Evolutionary conservation across 2,113 vertebrate species (phyloP).

Genomic region (Syngnathoides biaculeatus): DNA sequence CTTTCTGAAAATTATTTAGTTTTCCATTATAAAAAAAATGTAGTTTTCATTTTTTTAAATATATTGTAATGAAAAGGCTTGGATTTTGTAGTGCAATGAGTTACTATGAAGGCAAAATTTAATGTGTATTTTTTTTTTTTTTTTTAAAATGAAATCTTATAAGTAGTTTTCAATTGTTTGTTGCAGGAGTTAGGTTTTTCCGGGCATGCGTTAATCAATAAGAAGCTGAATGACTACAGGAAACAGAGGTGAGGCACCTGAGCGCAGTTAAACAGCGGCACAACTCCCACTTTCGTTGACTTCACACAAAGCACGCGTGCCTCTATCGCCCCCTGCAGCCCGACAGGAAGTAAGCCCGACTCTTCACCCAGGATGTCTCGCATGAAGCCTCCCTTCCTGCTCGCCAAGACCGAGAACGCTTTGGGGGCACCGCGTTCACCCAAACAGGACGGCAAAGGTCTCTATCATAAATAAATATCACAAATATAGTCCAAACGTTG

Average conservation of each 20-base stretch:
- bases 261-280: neutral
- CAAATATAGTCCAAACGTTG: neutral
- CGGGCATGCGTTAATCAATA: conserved; percentile 94
- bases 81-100: too few species aligned
- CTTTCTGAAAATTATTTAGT: too few species aligned
- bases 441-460: conserved; percentile 86
- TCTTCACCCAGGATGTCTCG: conserved; percentile 87
- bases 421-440: conserved; percentile 73
- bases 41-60: too few species aligned
- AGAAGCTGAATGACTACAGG: conserved; percentile 95
- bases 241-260: conserved; percentile 75
- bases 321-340: conserved; percentile 71
- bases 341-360: conserved; percentile 84
- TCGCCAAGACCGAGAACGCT: conserved; percentile 71
- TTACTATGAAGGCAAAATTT: too few species aligned
- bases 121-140: too few species aligned
- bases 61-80: too few species aligned
- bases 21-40: too few species aligned
- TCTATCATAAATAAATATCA: neutral
- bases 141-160: too few species aligned
- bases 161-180: conserved; percentile 20
- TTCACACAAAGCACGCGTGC: neutral
- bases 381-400: conserved; percentile 84
- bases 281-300: neutral
- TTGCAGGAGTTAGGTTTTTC: conserved; percentile 88